phyloP scores from a whole-genome alignment of 2,888 invertebrate species.

The Itoplectis maculator region DNA sequence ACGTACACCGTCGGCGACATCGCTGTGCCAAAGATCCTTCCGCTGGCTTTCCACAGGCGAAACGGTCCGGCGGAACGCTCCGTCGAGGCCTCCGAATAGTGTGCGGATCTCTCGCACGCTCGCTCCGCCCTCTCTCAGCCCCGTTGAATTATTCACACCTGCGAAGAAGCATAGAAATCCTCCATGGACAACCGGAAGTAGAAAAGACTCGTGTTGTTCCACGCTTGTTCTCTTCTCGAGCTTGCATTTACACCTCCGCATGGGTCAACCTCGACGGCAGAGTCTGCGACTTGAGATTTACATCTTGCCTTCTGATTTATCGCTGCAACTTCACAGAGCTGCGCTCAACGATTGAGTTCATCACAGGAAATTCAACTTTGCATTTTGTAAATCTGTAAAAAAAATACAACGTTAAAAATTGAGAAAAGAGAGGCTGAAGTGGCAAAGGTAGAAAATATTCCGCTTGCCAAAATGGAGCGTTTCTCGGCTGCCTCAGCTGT shows the following conservation, averaged over 20 bases:
- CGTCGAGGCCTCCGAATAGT: background rate
- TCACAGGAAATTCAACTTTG: too few species aligned
- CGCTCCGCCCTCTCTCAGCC: background rate
- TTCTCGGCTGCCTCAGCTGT: background rate
- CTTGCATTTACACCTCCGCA: slow-evolving; percentile 4
- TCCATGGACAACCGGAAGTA: slow-evolving; percentile 34
- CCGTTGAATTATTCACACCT: slow-evolving; percentile 39
- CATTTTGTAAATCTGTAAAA: too few species aligned
- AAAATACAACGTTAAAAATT: background rate
- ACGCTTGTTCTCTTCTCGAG: background rate
- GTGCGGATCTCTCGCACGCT: slow-evolving; percentile 1
- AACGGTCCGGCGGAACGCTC: background rate
- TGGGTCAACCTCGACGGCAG: background rate
- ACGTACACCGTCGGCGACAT: slow-evolving; percentile 5
- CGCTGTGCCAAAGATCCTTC: slow-evolving; percentile 10
- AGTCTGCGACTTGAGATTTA: background rate
- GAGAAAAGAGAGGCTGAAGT: background rate
- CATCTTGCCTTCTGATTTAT: background rate
- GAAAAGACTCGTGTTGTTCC: background rate
- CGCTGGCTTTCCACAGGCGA: background rate
- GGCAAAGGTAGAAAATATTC: background rate
- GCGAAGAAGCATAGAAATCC: slow-evolving; percentile 14
- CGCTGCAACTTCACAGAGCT: too few species aligned
- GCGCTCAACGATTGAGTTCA: too few species aligned
- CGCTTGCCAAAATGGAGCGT: background rate